Base-by-base conservation (phyloP, 2,888 invertebrate species). In the Drosophila borborema region DNA sequence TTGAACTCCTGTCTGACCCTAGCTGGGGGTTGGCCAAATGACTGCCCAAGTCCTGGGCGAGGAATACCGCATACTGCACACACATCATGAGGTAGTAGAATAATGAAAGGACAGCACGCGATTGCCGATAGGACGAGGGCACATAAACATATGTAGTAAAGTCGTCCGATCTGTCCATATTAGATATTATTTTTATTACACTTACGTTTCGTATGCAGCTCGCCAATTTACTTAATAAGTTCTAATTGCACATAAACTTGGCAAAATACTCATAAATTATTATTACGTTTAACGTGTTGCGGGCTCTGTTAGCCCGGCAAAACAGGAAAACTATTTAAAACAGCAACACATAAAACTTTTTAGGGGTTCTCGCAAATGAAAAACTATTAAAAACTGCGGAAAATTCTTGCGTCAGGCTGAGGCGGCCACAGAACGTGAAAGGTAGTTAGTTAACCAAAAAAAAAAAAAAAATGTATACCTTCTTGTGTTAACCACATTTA, bases 301-400 rank as follows among this genome's bases (percentile, higher is more conserved):
- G 54, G 60, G 12, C 36, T n/a, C 40, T 58, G 43, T 12, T 34
- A 55, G 28, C 45, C 9, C 43, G 55, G 40, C 63, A 45, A 59
- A 58, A 58, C 18, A 36, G 59, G 49, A 53, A 79, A 88, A 85
- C 80, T 74, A 88, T 82, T 88, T 80, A 70, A 80, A 82, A 74
- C 64, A 69, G 68, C 62, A 79, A 65, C 76, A 64, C 59, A 55
- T 71, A 46, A 61, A 85, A 87, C 66, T 80, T 72, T 79, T 74
- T 66, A 75, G 86, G 77, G 82, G 90, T 67, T 85, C 72, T 85
- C 72, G 80, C 67, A 80, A 83, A 81, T 81, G 74, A 65, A 72
- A 68, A 90, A 90, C 90, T 86, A 77, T 88, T 81, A 78, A 81
- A 84, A 85, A 88, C 82, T 80, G 73, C 77, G 51, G 64, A 72